A percentile compares a stretch with the other conserved stretches of the same genome.
Conservation (phyloP, 2,888 invertebrate species). For the Branchellion lobata region DNA sequence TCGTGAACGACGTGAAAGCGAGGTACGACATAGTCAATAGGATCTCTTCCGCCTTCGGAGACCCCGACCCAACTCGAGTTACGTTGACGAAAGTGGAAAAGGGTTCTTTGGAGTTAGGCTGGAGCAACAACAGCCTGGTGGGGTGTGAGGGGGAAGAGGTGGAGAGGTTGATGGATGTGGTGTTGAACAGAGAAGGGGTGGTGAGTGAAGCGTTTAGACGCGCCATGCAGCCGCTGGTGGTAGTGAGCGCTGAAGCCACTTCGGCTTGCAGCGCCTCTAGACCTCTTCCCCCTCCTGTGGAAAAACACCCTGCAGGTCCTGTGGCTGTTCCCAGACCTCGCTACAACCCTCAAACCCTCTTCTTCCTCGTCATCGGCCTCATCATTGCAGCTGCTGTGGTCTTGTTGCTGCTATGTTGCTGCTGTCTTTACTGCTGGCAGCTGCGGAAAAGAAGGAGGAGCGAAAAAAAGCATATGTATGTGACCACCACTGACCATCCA, state of each 20-base stretch:
- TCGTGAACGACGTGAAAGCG: constrained; percentile 74
- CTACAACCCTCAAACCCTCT: constrained; percentile 57
- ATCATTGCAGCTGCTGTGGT: constrained; percentile 78
- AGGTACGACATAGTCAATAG: constrained; percentile 74
- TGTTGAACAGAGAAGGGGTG: constrained; percentile 60
- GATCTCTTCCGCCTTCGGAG: constrained; percentile 75
- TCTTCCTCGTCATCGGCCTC: constrained; percentile 84
- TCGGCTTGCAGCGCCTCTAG: constrained; percentile 31
- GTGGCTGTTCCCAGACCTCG: constrained; percentile 35
- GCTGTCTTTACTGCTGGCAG: constrained; percentile 78
- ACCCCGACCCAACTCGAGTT: constrained; percentile 73
- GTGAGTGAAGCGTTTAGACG: constrained; percentile 55
- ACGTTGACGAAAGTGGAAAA: constrained; percentile 73
- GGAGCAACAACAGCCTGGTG: constrained; percentile 83
- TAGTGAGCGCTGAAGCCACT: constrained; percentile 42
- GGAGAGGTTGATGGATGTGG: constrained; percentile 67
- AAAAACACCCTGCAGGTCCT: constrained; percentile 32
- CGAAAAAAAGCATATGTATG: constrained; percentile 77
- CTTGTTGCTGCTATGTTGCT: constrained; percentile 80
- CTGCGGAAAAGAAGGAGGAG: constrained; percentile 70
- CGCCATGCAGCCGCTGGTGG: constrained; percentile 52
- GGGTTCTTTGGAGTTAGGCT: constrained; percentile 66
- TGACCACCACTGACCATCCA: constrained; percentile 59
- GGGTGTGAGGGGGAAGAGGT: constrained; percentile 77
- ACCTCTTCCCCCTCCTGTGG: background rate